phyloP scores from a whole-genome alignment of 2,888 invertebrate species.

The Trilocha varians region DNA sequence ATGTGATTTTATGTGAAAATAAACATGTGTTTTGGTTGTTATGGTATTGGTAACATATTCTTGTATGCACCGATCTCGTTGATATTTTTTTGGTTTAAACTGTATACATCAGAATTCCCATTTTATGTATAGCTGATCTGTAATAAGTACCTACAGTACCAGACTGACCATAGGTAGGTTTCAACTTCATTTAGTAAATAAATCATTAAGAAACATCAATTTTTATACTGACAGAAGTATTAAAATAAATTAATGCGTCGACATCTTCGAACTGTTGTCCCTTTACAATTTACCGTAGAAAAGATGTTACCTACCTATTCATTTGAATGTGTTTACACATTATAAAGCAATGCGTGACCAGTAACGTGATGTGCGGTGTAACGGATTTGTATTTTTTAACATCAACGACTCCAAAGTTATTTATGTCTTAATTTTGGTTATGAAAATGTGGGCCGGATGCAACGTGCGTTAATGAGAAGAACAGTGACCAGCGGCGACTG shows the following conservation, averaged over 20 bases:
- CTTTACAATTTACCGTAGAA: constrained; percentile 28
- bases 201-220: no score
- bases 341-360: constrained; percentile 52
- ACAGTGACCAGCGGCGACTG: constrained; percentile 10
- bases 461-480: constrained; percentile 35
- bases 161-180: no score
- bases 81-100: no score
- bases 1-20: no score
- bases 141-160: no score
- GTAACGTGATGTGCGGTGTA: constrained; percentile 50
- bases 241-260: not conserved
- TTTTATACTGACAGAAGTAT: no score
- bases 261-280: not conserved
- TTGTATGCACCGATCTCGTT: no score
- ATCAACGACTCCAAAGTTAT: constrained; percentile 43
- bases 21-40: no score
- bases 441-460: constrained; percentile 48
- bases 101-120: no score
- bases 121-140: no score
- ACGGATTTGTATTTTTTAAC: constrained; percentile 42
- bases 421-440: constrained; percentile 65
- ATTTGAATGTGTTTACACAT: constrained; percentile 22
- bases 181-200: no score
- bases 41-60: no score
- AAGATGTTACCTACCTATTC: constrained; percentile 45